Conservation (phyloP, 2,113 vertebrate species). For the Circaetus gallicus region DNA sequence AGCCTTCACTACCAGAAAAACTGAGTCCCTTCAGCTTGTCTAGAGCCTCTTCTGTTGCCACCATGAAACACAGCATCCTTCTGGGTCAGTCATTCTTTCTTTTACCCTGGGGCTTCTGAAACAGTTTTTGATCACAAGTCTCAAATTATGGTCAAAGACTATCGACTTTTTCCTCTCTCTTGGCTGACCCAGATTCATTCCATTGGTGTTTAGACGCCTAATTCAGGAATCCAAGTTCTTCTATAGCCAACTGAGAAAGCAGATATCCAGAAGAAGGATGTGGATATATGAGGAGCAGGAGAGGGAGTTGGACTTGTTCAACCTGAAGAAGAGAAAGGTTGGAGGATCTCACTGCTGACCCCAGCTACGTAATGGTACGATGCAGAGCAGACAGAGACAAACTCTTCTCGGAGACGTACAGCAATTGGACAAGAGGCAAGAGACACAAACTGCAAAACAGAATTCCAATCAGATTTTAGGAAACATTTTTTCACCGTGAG, state of each 20-base stretch:
- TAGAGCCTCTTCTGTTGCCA: not conserved
- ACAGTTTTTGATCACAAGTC: not conserved
- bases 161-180: accelerated
- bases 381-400: not conserved
- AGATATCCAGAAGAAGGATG: not conserved
- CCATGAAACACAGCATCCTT: not conserved
- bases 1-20: not conserved
- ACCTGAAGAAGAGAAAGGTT: not conserved
- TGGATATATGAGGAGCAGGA: not conserved
- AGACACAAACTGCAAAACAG: not conserved
- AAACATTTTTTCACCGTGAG: not conserved
- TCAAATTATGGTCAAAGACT: not conserved
- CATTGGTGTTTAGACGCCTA: not conserved
- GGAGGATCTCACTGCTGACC: not conserved
- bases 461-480: not conserved
- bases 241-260: not conserved
- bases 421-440: not conserved
- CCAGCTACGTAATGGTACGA: not conserved
- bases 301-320: not conserved
- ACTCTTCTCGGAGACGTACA: not conserved
- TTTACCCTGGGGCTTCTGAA: not conserved
- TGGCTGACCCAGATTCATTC: not conserved
- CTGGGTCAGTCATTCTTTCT: not conserved
- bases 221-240: not conserved
- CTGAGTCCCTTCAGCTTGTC: not conserved